Evolutionary conservation across 2,797 vertebrate genomes (phyloP), one percentile per base, ranked within the genome.

Genomic region (Danionella dracula): DNA sequence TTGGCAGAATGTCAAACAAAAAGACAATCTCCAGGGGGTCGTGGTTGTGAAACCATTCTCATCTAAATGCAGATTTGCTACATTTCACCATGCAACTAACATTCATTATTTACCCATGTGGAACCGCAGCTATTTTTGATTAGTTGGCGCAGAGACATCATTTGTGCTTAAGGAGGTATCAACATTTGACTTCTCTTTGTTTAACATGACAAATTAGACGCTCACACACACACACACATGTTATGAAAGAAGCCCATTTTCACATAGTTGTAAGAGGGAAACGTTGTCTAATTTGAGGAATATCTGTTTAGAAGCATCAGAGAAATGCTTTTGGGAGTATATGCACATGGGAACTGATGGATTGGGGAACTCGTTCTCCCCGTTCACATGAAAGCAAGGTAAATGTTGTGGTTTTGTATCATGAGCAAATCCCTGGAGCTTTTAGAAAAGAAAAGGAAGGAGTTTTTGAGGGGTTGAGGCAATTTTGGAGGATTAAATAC

Each of bases 1-100:
- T 60, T 60, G 60, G 72, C 55, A 66, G 69, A 75, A 76, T 81
- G 78, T 46, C 71, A 85, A 82, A 87, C 83, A 85, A 86, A 84
- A 71, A n/a, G 41, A 34, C 21, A 44, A 73, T 74, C 79, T 83
- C 75, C 10, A 15, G 71, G 56, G 79, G 78, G 74, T 71, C 81
- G 74, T 76, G 78, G 74, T 68, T 82, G 78, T 84, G 78, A 81
- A 84, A 85, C 82, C 78, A 83, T 81, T 88, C 84, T 82, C 66
- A 89, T 90, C 83, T 88, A 90, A 89, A 91, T 89, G 85, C 85
- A 88, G 88, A 90, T 90, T 86, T 74, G 72, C 72, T 79, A 53
- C 72, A 71, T 63, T 71, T 58, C 38, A 35, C 64, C 50, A 57
- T 59, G 19, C 46, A 66, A 68, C 82, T 78, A 83, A 71, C 72